phyloP scores from a whole-genome alignment of 2,888 invertebrate species.

The Spisula subtruncata region DNA sequence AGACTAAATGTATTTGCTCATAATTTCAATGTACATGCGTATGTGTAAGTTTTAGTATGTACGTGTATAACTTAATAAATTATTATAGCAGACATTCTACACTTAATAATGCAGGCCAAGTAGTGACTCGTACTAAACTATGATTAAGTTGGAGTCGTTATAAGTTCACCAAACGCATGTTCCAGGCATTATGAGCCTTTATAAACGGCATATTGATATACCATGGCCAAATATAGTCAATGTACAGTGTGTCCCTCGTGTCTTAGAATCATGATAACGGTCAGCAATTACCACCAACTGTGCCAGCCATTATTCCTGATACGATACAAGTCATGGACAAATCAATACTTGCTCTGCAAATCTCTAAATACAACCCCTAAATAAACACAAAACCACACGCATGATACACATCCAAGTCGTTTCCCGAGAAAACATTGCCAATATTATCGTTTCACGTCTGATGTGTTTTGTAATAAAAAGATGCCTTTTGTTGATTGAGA shows the following conservation, averaged over 20 bases:
- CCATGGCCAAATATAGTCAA: background rate
- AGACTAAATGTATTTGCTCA: too few relatives aligned
- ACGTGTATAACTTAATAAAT: too few relatives aligned
- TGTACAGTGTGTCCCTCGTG: background rate
- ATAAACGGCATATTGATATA: background rate
- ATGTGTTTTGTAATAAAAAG: too few relatives aligned
- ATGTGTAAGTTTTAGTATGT: too few relatives aligned
- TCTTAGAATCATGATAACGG: background rate
- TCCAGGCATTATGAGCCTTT: background rate
- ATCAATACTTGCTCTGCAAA: background rate
- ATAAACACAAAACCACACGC: background rate
- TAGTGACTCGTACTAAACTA: background rate
- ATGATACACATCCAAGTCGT: background rate
- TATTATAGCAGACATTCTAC: background rate
- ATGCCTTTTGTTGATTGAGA: too few relatives aligned
- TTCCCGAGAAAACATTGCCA: background rate
- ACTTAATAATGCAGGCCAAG: background rate
- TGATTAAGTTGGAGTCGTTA: background rate
- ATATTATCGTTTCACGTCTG: too few relatives aligned
- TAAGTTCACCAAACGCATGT: background rate
- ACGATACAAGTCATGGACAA: background rate
- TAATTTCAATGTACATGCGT: too few relatives aligned
- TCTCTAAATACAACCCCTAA: background rate
- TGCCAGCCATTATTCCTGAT: background rate
- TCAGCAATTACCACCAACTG: conserved; percentile 17